These are phyloP conservation scores for Noturus placidus DNA, from an alignment of 2,113 vertebrate species.

Conservation along the genomic window DNA sequence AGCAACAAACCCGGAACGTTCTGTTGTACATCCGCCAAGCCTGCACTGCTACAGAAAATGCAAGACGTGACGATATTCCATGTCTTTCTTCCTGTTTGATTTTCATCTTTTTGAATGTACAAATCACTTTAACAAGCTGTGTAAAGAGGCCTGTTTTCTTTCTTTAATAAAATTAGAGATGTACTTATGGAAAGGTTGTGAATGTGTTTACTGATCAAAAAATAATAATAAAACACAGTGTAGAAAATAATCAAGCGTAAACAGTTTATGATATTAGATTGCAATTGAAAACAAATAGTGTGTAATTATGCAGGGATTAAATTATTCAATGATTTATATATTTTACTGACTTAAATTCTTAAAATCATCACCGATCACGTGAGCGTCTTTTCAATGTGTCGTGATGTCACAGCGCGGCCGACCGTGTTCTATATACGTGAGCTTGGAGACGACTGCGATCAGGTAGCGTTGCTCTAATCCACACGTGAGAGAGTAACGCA, in stretches of 20 bases:
- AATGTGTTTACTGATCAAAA: background rate
- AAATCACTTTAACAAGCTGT: background rate
- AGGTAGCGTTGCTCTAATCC: background rate
- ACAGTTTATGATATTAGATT: background rate
- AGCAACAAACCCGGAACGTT: background rate
- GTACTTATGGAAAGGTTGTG: background rate
- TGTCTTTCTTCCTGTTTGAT: background rate
- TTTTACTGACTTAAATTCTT: background rate
- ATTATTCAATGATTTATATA: too few species aligned
- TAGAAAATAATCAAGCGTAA: background rate
- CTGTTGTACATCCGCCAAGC: background rate
- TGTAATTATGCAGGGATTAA: background rate
- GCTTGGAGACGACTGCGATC: too few species aligned
- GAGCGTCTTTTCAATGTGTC: background rate
- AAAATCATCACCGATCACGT: background rate
- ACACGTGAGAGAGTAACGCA: background rate
- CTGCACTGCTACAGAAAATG: background rate
- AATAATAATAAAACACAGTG: background rate
- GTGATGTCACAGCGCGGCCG: too few species aligned
- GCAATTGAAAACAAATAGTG: background rate
- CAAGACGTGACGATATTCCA: background rate
- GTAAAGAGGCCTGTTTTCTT: conserved; percentile 2
- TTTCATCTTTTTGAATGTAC: background rate
- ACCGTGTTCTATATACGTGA: background rate
- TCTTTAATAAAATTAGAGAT: background rate